Conservation (phyloP, 1,140 invertebrate species). For the Latrodectus geometricus region DNA sequence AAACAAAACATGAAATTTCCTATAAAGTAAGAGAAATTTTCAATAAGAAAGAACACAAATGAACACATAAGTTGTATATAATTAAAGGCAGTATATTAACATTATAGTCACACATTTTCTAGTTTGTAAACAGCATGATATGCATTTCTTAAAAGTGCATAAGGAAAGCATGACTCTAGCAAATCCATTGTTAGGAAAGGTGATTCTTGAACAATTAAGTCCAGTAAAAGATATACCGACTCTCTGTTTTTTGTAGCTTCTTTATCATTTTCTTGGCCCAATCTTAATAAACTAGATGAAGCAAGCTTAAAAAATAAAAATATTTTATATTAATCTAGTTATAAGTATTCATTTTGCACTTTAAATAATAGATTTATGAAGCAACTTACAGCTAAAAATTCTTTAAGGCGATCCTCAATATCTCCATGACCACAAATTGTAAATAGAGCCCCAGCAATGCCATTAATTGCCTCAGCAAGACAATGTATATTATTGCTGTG, state of each 20-base stretch:
- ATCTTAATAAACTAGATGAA: slow-evolving; percentile 91
- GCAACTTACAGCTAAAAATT: slow-evolving; percentile 86
- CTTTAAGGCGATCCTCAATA: slow-evolving; percentile 97
- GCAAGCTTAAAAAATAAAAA: slow-evolving; percentile 75
- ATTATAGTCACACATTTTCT: slow-evolving; percentile 47
- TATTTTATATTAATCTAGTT: too few relatives aligned
- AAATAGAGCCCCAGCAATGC: slow-evolving; percentile 96
- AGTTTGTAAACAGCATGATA: slow-evolving; percentile 91
- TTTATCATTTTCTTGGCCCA: slow-evolving; percentile 95
- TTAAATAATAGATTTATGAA: too few relatives aligned
- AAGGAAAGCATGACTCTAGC: slow-evolving; percentile 97
- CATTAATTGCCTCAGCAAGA: slow-evolving; percentile 94
- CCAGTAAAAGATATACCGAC: slow-evolving; percentile 94
- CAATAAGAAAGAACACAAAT: too few relatives aligned
- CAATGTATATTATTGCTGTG: slow-evolving; percentile 99
- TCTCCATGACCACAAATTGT: slow-evolving; percentile 94
- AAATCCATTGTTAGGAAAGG: slow-evolving; percentile 98
- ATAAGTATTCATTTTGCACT: too few relatives aligned
- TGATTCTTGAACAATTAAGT: slow-evolving; percentile 96
- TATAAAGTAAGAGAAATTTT: too few relatives aligned
- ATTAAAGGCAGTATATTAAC: too few relatives aligned
- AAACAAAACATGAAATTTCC: too few relatives aligned
- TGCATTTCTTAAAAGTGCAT: slow-evolving; percentile 94
- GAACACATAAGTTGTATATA: too few relatives aligned
- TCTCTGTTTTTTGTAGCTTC: slow-evolving; percentile 93